Conservation (phyloP, 2,888 invertebrate genomes). For the Metalampra italica region DNA sequence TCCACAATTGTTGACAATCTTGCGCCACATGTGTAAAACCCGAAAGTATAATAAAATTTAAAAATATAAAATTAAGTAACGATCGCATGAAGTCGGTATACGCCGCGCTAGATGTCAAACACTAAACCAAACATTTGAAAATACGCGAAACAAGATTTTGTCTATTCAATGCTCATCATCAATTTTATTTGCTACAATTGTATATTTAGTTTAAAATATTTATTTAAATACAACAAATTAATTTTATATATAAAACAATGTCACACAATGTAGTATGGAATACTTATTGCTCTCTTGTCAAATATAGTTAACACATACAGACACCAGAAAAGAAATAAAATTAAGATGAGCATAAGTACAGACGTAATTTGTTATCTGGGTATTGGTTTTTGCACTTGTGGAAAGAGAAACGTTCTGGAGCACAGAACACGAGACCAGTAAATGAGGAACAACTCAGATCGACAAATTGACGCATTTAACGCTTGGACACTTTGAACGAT, state of each 20-base stretch:
- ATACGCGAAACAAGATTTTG: constrained; percentile 70
- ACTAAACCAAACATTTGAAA: constrained; percentile 69
- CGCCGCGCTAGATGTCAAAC: constrained; percentile 30
- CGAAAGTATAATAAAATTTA: constrained; percentile 19
- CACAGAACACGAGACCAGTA: constrained; percentile 30
- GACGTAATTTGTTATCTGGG: constrained; percentile 27
- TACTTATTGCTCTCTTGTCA: constrained; percentile 4
- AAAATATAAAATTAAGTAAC: constrained; percentile 31
- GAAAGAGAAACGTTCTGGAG: constrained; percentile 47
- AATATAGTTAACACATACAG: background rate
- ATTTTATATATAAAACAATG: constrained; percentile 2
- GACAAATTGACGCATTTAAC: no score
- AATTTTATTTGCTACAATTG: constrained; percentile 30
- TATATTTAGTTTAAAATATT: background rate
- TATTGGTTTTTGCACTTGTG: constrained; percentile 39
- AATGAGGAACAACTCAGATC: background rate
- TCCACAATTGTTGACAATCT: constrained; percentile 36
- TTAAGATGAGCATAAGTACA: constrained; percentile 64
- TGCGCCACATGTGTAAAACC: constrained; percentile 31
- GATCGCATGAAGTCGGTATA: constrained; percentile 13
- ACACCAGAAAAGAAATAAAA: constrained; percentile 33
- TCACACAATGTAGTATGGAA: constrained; percentile 4
- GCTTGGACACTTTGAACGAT: no score
- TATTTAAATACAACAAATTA: background rate
- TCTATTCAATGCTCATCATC: constrained; percentile 64